A percentile compares a stretch with the other conserved stretches of the same genome.
These are phyloP conservation scores for Listronotus oregonensis DNA, from an alignment of 1,140 invertebrate species.

Conservation along the genomic window DNA sequence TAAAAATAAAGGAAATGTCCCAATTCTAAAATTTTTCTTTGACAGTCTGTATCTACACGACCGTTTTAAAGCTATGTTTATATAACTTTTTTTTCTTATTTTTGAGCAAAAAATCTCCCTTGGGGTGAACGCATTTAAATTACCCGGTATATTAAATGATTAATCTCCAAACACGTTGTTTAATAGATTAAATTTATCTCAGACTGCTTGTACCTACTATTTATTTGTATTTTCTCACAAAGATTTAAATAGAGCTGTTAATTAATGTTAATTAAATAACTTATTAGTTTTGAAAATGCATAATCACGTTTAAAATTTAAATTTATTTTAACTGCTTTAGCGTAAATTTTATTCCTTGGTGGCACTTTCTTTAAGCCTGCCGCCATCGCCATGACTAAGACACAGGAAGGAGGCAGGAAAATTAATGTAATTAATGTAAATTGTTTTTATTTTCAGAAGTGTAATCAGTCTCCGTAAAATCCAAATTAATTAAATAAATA, in stretches of 20 bases:
- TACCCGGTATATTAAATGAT: too few species aligned
- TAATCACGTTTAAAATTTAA: constrained; percentile 13
- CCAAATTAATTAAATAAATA: constrained; percentile 17
- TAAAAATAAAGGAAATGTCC: too few species aligned
- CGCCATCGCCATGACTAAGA: constrained; percentile 5
- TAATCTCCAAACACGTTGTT: too few species aligned
- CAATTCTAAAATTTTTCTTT: too few species aligned
- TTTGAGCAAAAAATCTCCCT: too few species aligned
- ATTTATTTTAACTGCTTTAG: constrained; percentile 4
- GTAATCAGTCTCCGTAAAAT: constrained; percentile 12
- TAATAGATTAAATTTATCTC: too few species aligned
- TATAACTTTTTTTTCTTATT: too few species aligned
- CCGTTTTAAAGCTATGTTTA: too few species aligned
- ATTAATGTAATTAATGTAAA: constrained; percentile 19
- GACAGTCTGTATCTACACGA: too few species aligned
- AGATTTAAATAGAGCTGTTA: background rate
- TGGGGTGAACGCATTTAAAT: too few species aligned
- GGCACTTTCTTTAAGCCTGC: constrained; percentile 6
- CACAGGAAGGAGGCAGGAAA: constrained; percentile 1
- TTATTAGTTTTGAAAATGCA: constrained; percentile 5
- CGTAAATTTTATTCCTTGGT: constrained; percentile 9
- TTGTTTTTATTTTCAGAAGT: constrained; percentile 14
- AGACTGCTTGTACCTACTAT: too few species aligned
- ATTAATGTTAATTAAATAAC: background rate
- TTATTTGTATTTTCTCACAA: background rate